Evolutionary conservation across 2,113 vertebrate species (phyloP).

Genomic region (Pomatostomus ruficeps): DNA sequence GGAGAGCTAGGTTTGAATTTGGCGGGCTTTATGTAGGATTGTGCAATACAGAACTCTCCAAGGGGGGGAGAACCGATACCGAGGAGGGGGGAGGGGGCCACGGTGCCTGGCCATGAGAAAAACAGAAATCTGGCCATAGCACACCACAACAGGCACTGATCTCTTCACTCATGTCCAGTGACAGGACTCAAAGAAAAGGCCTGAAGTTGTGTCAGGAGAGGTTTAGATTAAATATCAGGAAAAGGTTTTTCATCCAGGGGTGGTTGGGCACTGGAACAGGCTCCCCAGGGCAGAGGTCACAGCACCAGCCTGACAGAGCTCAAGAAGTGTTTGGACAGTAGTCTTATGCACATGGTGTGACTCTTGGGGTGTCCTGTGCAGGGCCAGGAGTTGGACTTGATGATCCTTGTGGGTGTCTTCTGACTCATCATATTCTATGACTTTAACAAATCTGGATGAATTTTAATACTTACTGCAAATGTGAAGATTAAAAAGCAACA

Average conservation of each 20-base stretch:
- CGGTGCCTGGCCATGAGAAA: too few species aligned
- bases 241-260: not conserved
- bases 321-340: not conserved
- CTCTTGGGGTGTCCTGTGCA: not conserved
- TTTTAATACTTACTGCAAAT: constrained; percentile 3
- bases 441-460: not conserved
- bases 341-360: too few species aligned
- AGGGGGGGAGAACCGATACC: too few species aligned
- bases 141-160: too few species aligned
- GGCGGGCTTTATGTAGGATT: too few species aligned
- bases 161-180: not conserved
- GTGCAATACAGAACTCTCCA: too few species aligned
- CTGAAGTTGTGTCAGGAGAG: not conserved
- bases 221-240: not conserved
- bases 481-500: not conserved
- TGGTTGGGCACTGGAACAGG: not conserved
- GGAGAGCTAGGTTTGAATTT: too few species aligned
- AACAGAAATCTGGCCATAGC: too few species aligned
- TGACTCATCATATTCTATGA: not conserved
- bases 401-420: too few species aligned
- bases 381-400: too few species aligned
- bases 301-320: not conserved
- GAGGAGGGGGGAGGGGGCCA: too few species aligned
- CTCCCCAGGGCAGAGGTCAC: not conserved
- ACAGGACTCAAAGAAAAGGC: not conserved